Conservation (phyloP, 2,113 vertebrate genomes). For the Lepus americanus region DNA sequence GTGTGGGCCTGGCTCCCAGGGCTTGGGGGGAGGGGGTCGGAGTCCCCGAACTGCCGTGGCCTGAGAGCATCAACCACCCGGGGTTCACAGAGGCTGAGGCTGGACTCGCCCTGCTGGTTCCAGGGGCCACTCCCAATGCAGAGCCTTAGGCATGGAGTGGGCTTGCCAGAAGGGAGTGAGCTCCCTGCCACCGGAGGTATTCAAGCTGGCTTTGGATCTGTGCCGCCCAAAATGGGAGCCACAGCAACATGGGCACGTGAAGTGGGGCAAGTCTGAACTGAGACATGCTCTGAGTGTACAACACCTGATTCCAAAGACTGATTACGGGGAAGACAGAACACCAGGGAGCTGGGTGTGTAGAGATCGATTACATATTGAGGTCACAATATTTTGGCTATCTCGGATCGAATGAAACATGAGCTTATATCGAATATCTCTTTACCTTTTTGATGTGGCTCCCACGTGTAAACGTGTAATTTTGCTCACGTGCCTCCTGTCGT, state of each 20-base stretch:
- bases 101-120: neutral
- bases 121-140: neutral
- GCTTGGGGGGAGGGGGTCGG: neutral
- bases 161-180: neutral
- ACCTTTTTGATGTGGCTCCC: neutral
- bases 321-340: neutral
- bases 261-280: neutral
- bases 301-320: neutral
- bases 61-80: neutral
- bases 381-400: neutral
- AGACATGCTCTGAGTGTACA: neutral
- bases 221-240: rapidly evolving
- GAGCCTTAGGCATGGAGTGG: neutral
- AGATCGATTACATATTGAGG: neutral
- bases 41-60: neutral
- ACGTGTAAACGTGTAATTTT: neutral
- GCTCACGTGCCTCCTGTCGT: neutral
- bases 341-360: neutral
- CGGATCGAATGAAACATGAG: neutral
- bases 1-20: rapidly evolving
- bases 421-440: neutral
- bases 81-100: too few relatives aligned
- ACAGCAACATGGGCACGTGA: rapidly evolving
- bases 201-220: neutral
- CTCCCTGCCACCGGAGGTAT: neutral